A percentile compares a stretch with the other conserved stretches of the same genome.
Conservation (phyloP, 2,888 invertebrate genomes). For the Cephus nigrinus region DNA sequence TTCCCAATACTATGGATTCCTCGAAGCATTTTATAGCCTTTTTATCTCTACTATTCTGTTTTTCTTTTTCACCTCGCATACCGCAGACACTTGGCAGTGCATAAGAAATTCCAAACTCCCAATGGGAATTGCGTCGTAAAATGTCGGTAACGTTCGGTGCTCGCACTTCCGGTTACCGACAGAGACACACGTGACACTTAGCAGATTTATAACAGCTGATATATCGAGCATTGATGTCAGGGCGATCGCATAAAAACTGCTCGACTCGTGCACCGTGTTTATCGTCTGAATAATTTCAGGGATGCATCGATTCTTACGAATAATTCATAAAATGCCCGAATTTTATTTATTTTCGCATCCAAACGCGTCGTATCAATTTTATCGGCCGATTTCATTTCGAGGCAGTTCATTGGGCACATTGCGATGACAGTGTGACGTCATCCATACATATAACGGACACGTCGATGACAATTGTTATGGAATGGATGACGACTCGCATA, state of each 20-base stretch:
- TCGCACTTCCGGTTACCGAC: background rate
- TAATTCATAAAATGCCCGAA: background rate
- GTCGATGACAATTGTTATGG: background rate
- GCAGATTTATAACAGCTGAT: background rate
- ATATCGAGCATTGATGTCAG: background rate
- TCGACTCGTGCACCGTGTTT: background rate
- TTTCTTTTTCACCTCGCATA: background rate
- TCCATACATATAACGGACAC: too few species aligned
- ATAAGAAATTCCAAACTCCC: background rate
- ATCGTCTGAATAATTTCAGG: background rate
- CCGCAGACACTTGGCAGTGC: background rate
- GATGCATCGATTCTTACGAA: background rate
- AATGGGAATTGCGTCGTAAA: background rate
- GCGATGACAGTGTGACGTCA: background rate
- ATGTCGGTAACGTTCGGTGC: background rate
- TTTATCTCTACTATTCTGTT: background rate
- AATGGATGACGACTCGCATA: background rate
- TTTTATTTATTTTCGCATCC: background rate
- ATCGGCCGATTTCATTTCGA: background rate
- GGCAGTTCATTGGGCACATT: accelerated
- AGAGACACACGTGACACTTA: background rate
- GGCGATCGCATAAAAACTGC: background rate
- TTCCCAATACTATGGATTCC: background rate
- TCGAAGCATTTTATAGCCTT: background rate
- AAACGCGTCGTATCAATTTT: background rate